phyloP scores from a whole-genome alignment of 1,140 invertebrate genomes.

The Drosophila aff. region DNA sequence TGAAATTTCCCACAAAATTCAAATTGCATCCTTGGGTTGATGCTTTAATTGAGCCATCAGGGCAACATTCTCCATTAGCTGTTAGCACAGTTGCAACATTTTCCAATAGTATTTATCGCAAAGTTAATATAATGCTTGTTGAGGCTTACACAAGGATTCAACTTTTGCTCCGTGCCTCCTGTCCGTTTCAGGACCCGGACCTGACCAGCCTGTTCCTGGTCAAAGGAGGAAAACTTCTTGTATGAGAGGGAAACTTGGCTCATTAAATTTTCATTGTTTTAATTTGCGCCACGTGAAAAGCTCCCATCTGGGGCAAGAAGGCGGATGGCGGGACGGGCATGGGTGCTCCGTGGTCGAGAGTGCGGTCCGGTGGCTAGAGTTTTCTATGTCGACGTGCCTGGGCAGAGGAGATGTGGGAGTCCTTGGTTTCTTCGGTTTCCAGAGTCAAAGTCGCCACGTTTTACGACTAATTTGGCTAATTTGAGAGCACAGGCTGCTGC shows the following conservation, averaged over 20 bases:
- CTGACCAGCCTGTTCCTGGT: slow-evolving; percentile 24
- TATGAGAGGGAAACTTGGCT: slow-evolving; percentile 57
- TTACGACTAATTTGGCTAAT: slow-evolving; percentile 78
- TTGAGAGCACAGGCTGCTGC: slow-evolving; percentile 47
- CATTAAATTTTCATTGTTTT: slow-evolving; percentile 83
- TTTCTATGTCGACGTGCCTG: slow-evolving; percentile 11
- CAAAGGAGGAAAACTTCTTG: slow-evolving; percentile 36
- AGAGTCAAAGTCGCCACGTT: slow-evolving; percentile 50
- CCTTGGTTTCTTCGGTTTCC: slow-evolving; percentile 30
- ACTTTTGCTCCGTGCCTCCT: slow-evolving; percentile 8
- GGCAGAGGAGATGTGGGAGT: slow-evolving; percentile 8
- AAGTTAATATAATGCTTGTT: slow-evolving; percentile 38
- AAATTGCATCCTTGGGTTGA: background rate
- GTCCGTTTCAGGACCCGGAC: background rate
- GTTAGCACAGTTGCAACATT: too few relatives aligned
- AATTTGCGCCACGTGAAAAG: slow-evolving; percentile 63
- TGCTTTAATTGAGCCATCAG: slow-evolving; percentile 2
- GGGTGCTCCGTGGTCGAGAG: slow-evolving; percentile 4
- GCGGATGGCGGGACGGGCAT: background rate
- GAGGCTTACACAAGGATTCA: slow-evolving; percentile 44
- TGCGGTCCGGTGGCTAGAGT: slow-evolving; percentile 20
- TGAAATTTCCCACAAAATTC: background rate
- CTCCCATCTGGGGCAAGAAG: slow-evolving; percentile 7
- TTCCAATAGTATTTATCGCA: slow-evolving; percentile 28
- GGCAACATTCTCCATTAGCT: background rate